A percentile compares a stretch with the other conserved stretches of the same genome.
Evolutionary conservation across 2,113 vertebrate genomes (phyloP).

Genomic region (Colius striatus): DNA sequence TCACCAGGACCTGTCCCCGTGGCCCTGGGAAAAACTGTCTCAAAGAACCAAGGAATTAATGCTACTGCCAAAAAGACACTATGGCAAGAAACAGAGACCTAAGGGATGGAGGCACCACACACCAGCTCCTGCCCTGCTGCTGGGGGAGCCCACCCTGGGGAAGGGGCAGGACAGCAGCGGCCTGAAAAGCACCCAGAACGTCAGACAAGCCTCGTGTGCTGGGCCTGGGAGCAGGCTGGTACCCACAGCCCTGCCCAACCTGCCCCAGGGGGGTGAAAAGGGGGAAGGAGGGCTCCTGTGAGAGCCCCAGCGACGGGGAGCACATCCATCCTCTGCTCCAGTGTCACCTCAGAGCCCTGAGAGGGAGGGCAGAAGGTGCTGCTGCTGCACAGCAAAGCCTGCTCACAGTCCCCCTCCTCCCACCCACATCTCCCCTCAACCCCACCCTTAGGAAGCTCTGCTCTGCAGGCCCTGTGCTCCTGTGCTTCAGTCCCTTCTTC

Average conservation of each 20-base stretch:
- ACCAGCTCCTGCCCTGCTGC: neutral
- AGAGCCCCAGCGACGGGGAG: accelerated
- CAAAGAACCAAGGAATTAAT: neutral
- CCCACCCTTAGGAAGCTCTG: accelerated
- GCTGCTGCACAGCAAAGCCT: neutral
- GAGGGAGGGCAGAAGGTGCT: no score
- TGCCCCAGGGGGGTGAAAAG: no score
- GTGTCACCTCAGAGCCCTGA: accelerated
- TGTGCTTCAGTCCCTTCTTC: neutral
- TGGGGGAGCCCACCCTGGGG: neutral
- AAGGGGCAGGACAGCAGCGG: neutral
- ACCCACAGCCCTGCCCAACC: neutral
- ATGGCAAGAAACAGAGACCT: accelerated
- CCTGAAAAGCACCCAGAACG: neutral
- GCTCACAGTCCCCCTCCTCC: neutral
- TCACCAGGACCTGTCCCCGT: neutral
- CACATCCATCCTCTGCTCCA: neutral
- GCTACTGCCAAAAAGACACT: no score
- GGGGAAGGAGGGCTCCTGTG: neutral
- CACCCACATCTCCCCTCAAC: neutral
- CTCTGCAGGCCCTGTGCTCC: accelerated
- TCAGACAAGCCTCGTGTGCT: accelerated
- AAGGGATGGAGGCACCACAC: no score
- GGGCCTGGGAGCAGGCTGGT: accelerated
- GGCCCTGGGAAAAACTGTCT: neutral